A percentile compares a stretch with the other conserved stretches of the same genome.
phyloP scores from a whole-genome alignment of 2,113 vertebrate genomes.

The Beaufortia kweichowensis region DNA sequence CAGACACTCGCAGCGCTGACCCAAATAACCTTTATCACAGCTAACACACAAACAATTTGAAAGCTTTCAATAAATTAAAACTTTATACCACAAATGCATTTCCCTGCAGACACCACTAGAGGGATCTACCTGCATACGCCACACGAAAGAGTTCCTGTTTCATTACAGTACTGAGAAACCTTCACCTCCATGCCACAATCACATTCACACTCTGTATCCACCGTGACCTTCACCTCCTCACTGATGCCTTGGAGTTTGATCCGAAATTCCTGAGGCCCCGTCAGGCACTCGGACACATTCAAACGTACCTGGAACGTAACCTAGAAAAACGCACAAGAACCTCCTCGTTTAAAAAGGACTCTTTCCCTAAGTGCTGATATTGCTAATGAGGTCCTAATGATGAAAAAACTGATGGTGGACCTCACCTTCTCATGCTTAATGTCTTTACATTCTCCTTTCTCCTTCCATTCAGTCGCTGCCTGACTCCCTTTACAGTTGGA shows the following conservation, averaged over 20 bases:
- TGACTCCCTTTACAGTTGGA: slow-evolving; percentile 63
- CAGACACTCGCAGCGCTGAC: slow-evolving; percentile 70
- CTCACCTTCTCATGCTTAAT: slow-evolving; percentile 72
- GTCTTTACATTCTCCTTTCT: slow-evolving; percentile 62
- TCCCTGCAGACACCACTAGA: neutral
- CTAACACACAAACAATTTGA: slow-evolving; percentile 56
- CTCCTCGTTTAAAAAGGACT: neutral
- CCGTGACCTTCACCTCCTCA: slow-evolving; percentile 69
- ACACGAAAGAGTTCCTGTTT: slow-evolving; percentile 69
- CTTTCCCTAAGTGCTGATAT: too few species aligned
- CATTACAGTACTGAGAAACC: slow-evolving; percentile 63
- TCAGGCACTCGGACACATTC: slow-evolving; percentile 61
- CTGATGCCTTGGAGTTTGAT: slow-evolving; percentile 73
- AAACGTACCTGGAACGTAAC: slow-evolving; percentile 72
- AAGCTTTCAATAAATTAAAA: neutral
- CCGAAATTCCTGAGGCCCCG: slow-evolving; percentile 55
- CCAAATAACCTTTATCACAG: slow-evolving; percentile 65
- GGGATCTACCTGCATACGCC: slow-evolving; percentile 72
- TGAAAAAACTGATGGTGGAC: neutral
- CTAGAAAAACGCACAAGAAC: slow-evolving; percentile 51
- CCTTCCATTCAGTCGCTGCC: slow-evolving; percentile 21
- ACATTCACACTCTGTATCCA: slow-evolving; percentile 72
- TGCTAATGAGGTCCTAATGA: neutral
- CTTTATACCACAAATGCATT: too few species aligned
- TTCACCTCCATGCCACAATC: slow-evolving; percentile 60